These are phyloP conservation scores for Macaria liturata DNA, from an alignment of 2,888 invertebrate genomes.

Conservation along the genomic window DNA sequence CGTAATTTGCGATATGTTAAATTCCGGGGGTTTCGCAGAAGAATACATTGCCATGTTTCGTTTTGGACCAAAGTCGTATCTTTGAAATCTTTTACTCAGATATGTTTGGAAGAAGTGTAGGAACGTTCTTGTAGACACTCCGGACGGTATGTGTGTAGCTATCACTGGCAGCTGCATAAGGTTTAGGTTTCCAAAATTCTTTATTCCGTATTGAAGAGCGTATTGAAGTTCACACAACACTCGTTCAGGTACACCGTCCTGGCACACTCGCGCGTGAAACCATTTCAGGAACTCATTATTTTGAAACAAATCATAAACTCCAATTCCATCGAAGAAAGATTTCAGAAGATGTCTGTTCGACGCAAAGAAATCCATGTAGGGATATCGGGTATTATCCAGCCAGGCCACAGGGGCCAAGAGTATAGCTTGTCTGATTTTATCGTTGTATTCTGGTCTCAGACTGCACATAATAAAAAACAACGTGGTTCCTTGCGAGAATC, in stretches of 20 bases:
- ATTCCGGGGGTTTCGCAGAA: constrained; percentile 53
- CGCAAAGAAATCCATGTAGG: constrained; percentile 54
- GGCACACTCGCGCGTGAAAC: constrained; percentile 58
- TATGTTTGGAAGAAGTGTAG: constrained; percentile 67
- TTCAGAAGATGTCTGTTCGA: constrained; percentile 45
- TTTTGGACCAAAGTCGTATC: constrained; percentile 57
- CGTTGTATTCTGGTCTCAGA: constrained; percentile 61
- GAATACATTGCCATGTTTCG: constrained; percentile 53
- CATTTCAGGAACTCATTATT: constrained; percentile 46
- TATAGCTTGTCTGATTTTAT: constrained; percentile 64
- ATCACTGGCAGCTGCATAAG: constrained; percentile 56
- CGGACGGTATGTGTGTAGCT: constrained; percentile 66
- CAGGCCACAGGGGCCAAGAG: constrained; percentile 69
- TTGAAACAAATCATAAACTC: constrained; percentile 61
- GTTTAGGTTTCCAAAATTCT: constrained; percentile 53
- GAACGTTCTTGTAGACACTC: constrained; percentile 61
- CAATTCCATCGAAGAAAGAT: constrained; percentile 44
- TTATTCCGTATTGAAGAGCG: constrained; percentile 58
- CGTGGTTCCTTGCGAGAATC: constrained; percentile 73
- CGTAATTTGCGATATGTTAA: constrained; percentile 55
- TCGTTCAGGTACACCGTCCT: constrained; percentile 43
- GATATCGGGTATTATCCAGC: constrained; percentile 53
- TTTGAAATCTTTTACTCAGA: constrained; percentile 57
- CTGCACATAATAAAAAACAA: constrained; percentile 68
- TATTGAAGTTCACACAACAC: constrained; percentile 61